Evolutionary conservation across 2,888 invertebrate species (phyloP).

Genomic region (Leucoma salicis): DNA sequence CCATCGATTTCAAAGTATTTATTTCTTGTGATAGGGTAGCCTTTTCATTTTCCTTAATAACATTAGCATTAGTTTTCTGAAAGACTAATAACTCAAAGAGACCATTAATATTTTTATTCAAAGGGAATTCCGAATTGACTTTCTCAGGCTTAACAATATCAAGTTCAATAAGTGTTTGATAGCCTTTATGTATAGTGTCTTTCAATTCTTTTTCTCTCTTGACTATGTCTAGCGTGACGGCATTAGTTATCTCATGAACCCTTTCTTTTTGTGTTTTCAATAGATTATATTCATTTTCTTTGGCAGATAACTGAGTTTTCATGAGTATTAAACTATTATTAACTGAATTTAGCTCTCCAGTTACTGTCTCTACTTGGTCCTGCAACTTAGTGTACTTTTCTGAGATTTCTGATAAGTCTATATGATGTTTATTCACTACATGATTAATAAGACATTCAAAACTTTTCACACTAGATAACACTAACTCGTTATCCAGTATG

Average conservation of each 20-base stretch:
- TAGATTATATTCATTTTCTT: conserved; percentile 56
- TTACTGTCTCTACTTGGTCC: conserved; percentile 39
- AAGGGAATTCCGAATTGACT: conserved; percentile 39
- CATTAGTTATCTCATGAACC: conserved; percentile 60
- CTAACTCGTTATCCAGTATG: conserved; percentile 53
- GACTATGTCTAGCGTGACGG: conserved; percentile 63
- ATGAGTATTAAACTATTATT: conserved; percentile 47
- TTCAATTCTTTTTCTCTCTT: conserved; percentile 53
- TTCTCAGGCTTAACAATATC: conserved; percentile 42
- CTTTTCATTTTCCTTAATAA: conserved; percentile 34
- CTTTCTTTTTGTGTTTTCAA: conserved; percentile 56
- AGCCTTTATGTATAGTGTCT: conserved; percentile 45
- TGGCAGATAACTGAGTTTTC: conserved; percentile 49
- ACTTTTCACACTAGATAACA: conserved; percentile 38
- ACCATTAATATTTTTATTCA: conserved; percentile 38
- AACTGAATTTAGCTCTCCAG: conserved; percentile 43
- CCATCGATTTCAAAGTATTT: conserved; percentile 31
- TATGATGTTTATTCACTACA: conserved; percentile 43
- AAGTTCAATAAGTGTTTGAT: conserved; percentile 43
- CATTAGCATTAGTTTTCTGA: conserved; percentile 20
- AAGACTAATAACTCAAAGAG: conserved; percentile 49
- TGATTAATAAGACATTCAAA: conserved; percentile 49
- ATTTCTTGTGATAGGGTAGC: conserved; percentile 39
- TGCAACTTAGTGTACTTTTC: conserved; percentile 43
- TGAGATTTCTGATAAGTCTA: conserved; percentile 38